A percentile compares a stretch with the other conserved stretches of the same genome.
phyloP scores from a whole-genome alignment of 2,888 invertebrate species.

The Epistrophe eligans region DNA sequence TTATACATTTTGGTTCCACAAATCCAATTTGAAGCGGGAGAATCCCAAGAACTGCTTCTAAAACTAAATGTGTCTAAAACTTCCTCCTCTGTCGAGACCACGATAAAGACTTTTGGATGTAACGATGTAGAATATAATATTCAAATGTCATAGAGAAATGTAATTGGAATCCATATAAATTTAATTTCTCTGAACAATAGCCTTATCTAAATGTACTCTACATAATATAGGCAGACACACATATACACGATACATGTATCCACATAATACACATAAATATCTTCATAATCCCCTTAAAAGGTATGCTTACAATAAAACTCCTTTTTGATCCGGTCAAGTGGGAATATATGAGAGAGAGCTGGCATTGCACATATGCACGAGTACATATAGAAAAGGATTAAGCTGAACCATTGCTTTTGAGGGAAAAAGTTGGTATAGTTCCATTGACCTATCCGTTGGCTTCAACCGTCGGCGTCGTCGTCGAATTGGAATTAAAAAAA shows the following conservation, averaged over 20 bases:
- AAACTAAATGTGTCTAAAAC: constrained; percentile 7
- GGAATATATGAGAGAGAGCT: constrained; percentile 18
- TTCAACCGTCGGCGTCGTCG: neutral
- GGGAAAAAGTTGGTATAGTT: constrained; percentile 41
- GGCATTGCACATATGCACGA: neutral
- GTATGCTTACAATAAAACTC: constrained; percentile 44
- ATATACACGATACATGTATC: neutral
- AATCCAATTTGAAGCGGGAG: constrained; percentile 31
- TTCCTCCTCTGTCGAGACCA: constrained; percentile 6
- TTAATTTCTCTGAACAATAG: constrained; percentile 61
- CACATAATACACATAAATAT: constrained; percentile 3
- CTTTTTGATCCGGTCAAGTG: constrained; percentile 65
- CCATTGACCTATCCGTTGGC: constrained; percentile 42
- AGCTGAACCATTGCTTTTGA: constrained; percentile 34
- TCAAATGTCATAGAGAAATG: constrained; percentile 45
- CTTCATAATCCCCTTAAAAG: constrained; percentile 56
- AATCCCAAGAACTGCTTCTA: constrained; percentile 60
- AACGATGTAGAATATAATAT: constrained; percentile 31
- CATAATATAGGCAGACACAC: neutral
- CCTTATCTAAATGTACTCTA: constrained; percentile 48
- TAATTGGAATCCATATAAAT: constrained; percentile 73
- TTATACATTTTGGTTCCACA: neutral
- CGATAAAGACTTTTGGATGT: constrained; percentile 14
- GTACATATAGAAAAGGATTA: constrained; percentile 48
- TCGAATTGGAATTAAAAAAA: constrained; percentile 13